A percentile compares a stretch with the other conserved stretches of the same genome.
Evolutionary conservation across 2,888 invertebrate genomes (phyloP).

Genomic region (Neoitamus cyanurus): DNA sequence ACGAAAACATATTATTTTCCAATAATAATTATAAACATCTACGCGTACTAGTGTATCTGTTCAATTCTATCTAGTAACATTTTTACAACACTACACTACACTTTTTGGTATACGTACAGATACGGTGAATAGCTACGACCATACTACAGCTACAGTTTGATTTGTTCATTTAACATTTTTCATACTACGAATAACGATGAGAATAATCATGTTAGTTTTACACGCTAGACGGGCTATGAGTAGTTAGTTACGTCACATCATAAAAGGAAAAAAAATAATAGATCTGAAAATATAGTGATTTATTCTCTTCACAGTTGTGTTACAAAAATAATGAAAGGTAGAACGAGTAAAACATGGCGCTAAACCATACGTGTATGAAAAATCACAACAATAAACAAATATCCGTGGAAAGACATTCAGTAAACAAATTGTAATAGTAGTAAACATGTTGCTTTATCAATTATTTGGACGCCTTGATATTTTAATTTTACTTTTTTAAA

Average conservation of each 20-base stretch:
- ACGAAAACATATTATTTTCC: neutral
- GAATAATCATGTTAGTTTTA: neutral
- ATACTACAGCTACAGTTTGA: neutral
- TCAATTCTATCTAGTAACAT: constrained; percentile 28
- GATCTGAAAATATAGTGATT: constrained; percentile 32
- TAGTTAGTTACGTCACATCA: neutral
- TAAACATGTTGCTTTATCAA: constrained; percentile 29
- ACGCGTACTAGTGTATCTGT: neutral
- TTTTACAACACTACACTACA: neutral
- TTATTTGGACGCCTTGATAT: constrained; percentile 49
- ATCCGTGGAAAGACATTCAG: constrained; percentile 41
- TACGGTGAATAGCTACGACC: neutral
- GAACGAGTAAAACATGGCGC: neutral
- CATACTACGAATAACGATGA: neutral
- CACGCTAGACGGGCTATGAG: neutral
- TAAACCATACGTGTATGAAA: constrained; percentile 24
- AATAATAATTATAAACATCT: neutral
- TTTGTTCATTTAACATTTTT: neutral
- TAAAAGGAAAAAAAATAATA: constrained; percentile 4
- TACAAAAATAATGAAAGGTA: constrained; percentile 24
- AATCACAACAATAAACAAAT: constrained; percentile 44
- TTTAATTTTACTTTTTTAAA: constrained; percentile 33
- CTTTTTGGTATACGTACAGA: constrained; percentile 28
- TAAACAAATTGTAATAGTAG: constrained; percentile 34
- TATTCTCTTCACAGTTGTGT: constrained; percentile 39